These are phyloP conservation scores for Cheiracanthium punctorium DNA, from an alignment of 2,888 invertebrate species.

Conservation along the genomic window DNA sequence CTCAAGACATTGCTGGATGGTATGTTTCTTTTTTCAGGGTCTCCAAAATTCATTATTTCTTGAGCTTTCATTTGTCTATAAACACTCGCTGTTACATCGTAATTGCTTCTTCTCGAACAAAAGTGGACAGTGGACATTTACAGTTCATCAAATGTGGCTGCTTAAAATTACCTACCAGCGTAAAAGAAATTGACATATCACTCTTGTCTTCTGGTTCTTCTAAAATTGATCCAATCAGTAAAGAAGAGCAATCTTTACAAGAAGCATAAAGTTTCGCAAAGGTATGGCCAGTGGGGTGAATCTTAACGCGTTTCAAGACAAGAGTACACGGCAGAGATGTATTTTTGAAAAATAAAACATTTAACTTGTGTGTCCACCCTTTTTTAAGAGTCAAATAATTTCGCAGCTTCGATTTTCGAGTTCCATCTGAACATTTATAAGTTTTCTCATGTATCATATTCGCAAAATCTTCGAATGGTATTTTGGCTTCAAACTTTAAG, in stretches of 20 bases:
- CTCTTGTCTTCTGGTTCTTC: background rate
- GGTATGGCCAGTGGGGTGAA: background rate
- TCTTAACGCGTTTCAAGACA: background rate
- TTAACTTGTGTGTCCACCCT: background rate
- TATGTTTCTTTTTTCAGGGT: background rate
- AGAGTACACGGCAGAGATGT: background rate
- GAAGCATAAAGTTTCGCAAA: background rate
- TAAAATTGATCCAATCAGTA: background rate
- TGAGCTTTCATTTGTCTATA: conserved; percentile 3
- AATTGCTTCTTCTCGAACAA: background rate
- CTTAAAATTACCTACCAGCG: background rate
- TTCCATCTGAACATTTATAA: background rate
- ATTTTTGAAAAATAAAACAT: background rate
- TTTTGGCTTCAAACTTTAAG: background rate
- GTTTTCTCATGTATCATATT: background rate
- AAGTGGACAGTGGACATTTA: background rate
- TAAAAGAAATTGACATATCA: background rate
- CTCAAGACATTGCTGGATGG: background rate
- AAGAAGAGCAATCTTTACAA: background rate
- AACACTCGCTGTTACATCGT: background rate
- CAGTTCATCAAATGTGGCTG: background rate
- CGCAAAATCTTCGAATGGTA: background rate
- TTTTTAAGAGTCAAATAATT: background rate
- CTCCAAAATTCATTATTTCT: background rate
- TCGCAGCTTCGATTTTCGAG: background rate